Conservation (phyloP, 2,797 vertebrate species). For the Heteromormyrus szaboi region DNA sequence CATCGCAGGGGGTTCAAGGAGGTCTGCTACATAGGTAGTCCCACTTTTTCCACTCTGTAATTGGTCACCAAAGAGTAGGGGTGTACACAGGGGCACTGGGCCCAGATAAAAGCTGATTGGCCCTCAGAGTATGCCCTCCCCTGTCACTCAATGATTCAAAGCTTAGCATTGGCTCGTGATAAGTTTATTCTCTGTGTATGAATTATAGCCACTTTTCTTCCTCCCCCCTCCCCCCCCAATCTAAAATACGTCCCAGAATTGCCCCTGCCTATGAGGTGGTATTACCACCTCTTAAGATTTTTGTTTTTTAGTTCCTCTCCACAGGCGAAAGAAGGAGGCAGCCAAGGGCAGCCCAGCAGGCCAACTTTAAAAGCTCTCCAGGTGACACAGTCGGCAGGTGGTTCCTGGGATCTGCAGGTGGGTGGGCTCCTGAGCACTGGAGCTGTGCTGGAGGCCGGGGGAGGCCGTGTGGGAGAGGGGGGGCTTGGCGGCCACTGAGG, state of each 20-base stretch:
- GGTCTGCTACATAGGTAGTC: neutral
- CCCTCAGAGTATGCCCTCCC: neutral
- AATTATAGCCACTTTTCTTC: neutral
- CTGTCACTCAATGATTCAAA: neutral
- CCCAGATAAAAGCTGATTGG: neutral
- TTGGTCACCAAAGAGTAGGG: neutral
- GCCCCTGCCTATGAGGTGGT: conserved; percentile 15
- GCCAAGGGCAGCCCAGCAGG: conserved; percentile 41
- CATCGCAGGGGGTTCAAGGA: neutral
- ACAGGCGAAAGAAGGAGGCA: conserved; percentile 36
- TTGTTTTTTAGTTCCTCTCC: conserved; percentile 28
- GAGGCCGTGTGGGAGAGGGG: conserved; percentile 9
- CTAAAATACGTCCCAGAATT: neutral
- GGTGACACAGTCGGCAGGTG: conserved; percentile 39
- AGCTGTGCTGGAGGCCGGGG: neutral
- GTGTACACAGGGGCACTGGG: neutral
- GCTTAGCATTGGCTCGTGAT: neutral
- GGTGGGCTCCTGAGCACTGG: conserved; percentile 39
- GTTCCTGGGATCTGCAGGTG: conserved; percentile 53
- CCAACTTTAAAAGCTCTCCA: conserved; percentile 52
- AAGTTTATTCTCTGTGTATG: neutral
- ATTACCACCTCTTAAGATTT: conserved; percentile 24
- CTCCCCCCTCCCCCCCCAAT: neutral
- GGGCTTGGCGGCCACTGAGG: neutral
- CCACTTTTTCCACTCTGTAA: neutral